Conservation (phyloP, 1,140 invertebrate species). For the Delia radicum region DNA sequence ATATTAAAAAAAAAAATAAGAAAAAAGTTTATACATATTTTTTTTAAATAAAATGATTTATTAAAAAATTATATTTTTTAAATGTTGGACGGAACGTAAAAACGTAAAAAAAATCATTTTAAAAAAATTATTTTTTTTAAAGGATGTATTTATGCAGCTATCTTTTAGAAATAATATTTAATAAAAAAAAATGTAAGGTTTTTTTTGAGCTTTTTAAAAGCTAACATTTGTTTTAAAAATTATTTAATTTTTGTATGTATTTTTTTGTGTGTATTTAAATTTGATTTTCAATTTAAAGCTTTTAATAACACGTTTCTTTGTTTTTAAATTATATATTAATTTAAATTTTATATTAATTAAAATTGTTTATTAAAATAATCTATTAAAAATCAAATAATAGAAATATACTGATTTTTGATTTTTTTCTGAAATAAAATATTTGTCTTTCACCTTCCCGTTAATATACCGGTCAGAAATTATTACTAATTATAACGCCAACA, state of each 20-base stretch:
- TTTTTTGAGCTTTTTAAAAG: conserved; percentile 17
- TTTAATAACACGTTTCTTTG: not conserved
- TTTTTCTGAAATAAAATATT: too few relatives aligned
- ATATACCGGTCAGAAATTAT: not conserved
- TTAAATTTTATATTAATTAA: not conserved
- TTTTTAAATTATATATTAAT: not conserved
- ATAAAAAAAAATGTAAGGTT: not conserved
- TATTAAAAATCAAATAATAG: not conserved
- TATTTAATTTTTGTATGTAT: not conserved
- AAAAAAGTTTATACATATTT: not conserved
- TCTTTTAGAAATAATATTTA: not conserved
- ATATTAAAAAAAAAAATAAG: not conserved
- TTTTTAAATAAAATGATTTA: not conserved
- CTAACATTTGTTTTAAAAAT: not conserved
- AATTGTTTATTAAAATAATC: not conserved
- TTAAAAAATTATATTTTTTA: not conserved
- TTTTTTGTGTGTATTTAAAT: not conserved
- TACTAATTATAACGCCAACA: too few relatives aligned
- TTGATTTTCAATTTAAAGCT: conserved; percentile 16
- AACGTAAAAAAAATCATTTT: too few relatives aligned
- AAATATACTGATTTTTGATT: not conserved
- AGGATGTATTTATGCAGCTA: not conserved
- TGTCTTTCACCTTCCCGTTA: not conserved
- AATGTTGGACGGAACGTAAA: conserved; percentile 13
- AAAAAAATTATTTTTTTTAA: not conserved